Evolutionary conservation across 2,113 vertebrate genomes (phyloP).

Genomic region (Nansenia antarctica): DNA sequence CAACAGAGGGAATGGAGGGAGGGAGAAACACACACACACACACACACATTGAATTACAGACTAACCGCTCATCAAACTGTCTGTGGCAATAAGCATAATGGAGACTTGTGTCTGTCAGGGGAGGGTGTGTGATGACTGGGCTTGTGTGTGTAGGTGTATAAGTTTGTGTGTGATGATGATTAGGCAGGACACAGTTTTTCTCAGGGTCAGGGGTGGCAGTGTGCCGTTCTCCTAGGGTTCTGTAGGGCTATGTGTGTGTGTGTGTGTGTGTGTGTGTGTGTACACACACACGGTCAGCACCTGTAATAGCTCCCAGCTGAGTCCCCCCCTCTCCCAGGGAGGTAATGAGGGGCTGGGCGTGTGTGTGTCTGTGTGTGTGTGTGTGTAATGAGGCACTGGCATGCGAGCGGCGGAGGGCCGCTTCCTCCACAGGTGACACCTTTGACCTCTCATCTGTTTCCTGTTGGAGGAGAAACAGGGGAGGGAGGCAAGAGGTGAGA

Average conservation of each 20-base stretch:
- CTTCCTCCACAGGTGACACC: constrained; percentile 82
- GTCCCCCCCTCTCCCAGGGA: constrained; percentile 23
- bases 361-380: constrained; percentile 32
- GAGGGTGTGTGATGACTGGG: constrained; percentile 48
- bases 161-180: constrained; percentile 75
- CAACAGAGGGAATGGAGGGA: background rate
- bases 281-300: constrained; percentile 53
- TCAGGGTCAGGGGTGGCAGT: constrained; percentile 65
- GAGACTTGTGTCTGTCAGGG: constrained; percentile 52
- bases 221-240: constrained; percentile 52
- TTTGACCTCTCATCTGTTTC: constrained; percentile 82
- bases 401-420: constrained; percentile 74
- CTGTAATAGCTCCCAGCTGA: constrained; percentile 83
- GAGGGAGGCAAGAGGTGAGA: constrained; percentile 22
- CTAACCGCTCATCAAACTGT: constrained; percentile 60
- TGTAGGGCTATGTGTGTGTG: constrained; percentile 42
- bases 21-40: too few relatives aligned
- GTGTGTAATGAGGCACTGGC: constrained; percentile 73
- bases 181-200: constrained; percentile 62
- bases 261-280: constrained; percentile 19
- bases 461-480: constrained; percentile 56
- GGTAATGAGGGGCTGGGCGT: background rate
- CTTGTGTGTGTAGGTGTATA: constrained; percentile 55
- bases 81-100: constrained; percentile 52
- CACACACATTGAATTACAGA: constrained; percentile 40